Conservation (phyloP, 2,797 vertebrate species). For the Eleutherodactylus coqui region DNA sequence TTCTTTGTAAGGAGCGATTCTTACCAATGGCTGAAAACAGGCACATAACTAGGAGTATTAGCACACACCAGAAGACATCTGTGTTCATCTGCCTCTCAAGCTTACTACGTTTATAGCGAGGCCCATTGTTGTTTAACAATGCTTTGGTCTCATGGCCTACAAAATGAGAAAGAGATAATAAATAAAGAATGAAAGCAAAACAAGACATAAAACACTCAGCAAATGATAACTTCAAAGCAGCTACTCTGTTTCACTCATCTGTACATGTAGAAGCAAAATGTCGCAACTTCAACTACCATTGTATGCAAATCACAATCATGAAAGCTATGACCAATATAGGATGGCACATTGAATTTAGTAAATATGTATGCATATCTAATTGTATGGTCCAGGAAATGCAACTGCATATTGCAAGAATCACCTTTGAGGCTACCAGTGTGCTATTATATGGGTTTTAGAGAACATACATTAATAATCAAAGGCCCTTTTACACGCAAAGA, state of each 20-base stretch:
- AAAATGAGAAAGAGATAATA: conserved; percentile 59
- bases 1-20: conserved; percentile 64
- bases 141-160: conserved; percentile 98
- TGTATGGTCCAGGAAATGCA: too few relatives aligned
- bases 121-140: conserved; percentile 96
- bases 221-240: too few relatives aligned
- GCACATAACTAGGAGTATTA: conserved; percentile 94
- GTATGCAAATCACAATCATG: neutral
- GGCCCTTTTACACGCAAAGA: too few relatives aligned
- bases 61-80: conserved; percentile 95
- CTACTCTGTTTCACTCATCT: neutral
- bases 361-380: too few relatives aligned
- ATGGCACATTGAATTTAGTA: too few relatives aligned
- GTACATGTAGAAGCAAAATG: neutral
- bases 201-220: too few relatives aligned
- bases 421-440: too few relatives aligned
- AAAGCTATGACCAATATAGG: neutral
- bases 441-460: too few relatives aligned
- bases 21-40: conserved; percentile 92
- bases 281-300: neutral
- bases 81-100: conserved; percentile 96
- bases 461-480: too few relatives aligned
- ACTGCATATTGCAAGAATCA: too few relatives aligned
- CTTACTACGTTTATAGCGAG: conserved; percentile 96
- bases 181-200: neutral